phyloP scores from a whole-genome alignment of 2,113 vertebrate genomes.

The Cynoglossus semilaevis region DNA sequence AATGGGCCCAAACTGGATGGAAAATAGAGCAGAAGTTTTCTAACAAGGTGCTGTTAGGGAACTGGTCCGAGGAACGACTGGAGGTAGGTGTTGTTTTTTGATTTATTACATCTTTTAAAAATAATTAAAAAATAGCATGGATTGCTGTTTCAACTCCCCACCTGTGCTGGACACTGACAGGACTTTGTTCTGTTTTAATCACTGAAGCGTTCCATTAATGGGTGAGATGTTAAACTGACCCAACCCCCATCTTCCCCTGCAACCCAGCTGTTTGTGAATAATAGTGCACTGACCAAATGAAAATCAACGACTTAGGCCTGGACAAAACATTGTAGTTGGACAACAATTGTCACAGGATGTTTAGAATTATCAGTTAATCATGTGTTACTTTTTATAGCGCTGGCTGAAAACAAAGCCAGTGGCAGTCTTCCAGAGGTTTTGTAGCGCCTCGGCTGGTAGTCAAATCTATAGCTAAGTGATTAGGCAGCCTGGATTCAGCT shows the following conservation, averaged over 20 bases:
- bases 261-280: no score
- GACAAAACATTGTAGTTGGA: background rate
- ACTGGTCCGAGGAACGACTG: conserved; percentile 80
- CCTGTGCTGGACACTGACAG: no score
- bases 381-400: conserved; percentile 10
- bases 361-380: background rate
- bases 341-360: background rate
- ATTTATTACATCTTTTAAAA: no score
- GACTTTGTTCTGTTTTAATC: no score
- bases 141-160: no score
- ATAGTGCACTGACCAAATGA: no score
- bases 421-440: conserved; percentile 25
- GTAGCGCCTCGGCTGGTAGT: conserved; percentile 42
- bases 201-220: no score
- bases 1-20: conserved; percentile 74
- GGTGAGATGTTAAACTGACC: no score
- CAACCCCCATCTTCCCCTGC: no score
- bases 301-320: no score
- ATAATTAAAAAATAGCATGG: no score
- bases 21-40: conserved; percentile 72
- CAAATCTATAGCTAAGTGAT: conserved; percentile 67
- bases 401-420: conserved; percentile 28
- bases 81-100: conserved; percentile 65
- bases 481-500: conserved; percentile 53
- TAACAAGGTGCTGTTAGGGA: conserved; percentile 76